Evolutionary conservation across 2,797 vertebrate species (phyloP).

Genomic region (Percopsis omiscomaycus): DNA sequence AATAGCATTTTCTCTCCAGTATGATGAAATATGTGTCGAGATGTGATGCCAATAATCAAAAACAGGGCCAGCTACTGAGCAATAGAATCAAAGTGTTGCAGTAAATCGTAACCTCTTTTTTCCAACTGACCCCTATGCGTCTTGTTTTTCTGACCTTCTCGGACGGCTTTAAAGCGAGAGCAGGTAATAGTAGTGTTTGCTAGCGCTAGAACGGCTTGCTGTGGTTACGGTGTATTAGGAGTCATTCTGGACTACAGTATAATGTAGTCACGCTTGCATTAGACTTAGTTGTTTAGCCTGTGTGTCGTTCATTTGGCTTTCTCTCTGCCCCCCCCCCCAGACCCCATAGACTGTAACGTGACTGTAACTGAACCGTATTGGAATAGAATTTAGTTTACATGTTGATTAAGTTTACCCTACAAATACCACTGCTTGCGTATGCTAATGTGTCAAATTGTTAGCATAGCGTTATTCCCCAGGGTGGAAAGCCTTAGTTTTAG

Average conservation of each 20-base stretch:
- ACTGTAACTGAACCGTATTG: neutral
- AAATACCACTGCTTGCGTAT: no score
- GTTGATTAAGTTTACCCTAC: no score
- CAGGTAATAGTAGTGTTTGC: conserved; percentile 66
- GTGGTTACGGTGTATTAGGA: conserved; percentile 42
- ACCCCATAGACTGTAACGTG: conserved; percentile 13
- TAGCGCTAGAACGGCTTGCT: conserved; percentile 47
- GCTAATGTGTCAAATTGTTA: no score
- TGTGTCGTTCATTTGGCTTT: conserved; percentile 30
- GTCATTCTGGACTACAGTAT: conserved; percentile 32
- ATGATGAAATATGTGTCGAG: neutral
- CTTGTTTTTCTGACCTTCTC: conserved; percentile 50
- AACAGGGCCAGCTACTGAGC: neutral
- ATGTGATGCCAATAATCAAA: neutral
- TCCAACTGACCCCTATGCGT: conserved; percentile 40
- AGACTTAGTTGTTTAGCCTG: conserved; percentile 1
- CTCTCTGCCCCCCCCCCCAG: conserved; percentile 8
- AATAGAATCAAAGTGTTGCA: conserved; percentile 2
- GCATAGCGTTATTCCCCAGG: neutral
- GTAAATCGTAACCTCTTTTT: conserved; percentile 10
- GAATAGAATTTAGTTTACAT: neutral
- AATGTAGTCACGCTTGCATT: conserved; percentile 27
- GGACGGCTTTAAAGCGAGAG: conserved; percentile 70
- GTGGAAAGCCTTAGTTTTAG: neutral
- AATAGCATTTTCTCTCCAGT: neutral